These are phyloP conservation scores for Pyrrhia umbra DNA, from an alignment of 2,888 invertebrate genomes.

Conservation along the genomic window DNA sequence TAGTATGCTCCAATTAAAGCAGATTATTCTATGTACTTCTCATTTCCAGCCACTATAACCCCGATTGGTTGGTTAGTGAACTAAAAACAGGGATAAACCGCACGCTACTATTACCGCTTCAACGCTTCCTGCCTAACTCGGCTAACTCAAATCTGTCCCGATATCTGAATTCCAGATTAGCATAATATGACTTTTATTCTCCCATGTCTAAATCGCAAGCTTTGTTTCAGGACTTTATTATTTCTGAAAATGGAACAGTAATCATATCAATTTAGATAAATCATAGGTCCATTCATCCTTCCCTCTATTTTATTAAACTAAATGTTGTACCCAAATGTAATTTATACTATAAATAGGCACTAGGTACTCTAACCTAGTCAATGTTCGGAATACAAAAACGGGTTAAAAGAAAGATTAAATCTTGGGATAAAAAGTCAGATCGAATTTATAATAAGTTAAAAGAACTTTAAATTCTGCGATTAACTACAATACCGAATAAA, in stretches of 20 bases:
- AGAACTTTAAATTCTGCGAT: no score
- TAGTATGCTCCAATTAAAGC: conserved; percentile 31
- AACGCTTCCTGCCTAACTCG: conserved; percentile 21
- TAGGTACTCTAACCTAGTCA: no score
- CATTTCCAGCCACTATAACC: conserved; percentile 25
- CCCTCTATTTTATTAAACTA: no score
- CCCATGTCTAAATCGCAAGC: neutral
- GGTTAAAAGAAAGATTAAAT: no score
- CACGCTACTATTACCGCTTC: conserved; percentile 22
- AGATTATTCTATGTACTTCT: conserved; percentile 41
- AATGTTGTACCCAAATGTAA: no score
- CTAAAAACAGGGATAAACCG: conserved; percentile 30
- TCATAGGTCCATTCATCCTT: no score
- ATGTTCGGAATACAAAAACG: no score
- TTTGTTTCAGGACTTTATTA: neutral
- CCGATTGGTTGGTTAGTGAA: conserved; percentile 16
- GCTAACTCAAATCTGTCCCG: conserved; percentile 3
- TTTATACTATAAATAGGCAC: no score
- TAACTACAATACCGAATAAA: neutral
- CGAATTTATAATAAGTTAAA: no score
- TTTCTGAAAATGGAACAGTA: no score
- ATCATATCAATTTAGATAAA: no score
- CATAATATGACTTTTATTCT: neutral
- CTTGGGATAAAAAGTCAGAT: no score
- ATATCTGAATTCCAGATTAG: conserved; percentile 2